Conservation (phyloP, 2,888 invertebrate genomes). For the Morpho deidamia region DNA sequence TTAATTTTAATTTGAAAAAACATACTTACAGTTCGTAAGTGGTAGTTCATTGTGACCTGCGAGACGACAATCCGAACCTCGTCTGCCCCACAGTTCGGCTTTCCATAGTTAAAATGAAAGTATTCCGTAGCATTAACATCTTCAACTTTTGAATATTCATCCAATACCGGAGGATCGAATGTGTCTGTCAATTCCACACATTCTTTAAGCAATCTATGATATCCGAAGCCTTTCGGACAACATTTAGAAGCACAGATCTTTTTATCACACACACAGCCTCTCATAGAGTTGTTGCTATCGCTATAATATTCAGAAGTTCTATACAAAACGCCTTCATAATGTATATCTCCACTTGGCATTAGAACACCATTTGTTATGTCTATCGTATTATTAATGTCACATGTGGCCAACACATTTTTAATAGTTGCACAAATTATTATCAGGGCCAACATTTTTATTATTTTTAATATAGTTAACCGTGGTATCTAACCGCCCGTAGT, state of each 20-base stretch:
- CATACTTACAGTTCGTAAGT: slow-evolving; percentile 15
- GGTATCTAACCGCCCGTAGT: neutral
- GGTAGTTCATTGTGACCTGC: neutral
- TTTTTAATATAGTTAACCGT: slow-evolving; percentile 6
- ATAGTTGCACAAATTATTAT: slow-evolving; percentile 27
- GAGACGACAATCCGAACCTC: slow-evolving; percentile 25
- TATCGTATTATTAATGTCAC: slow-evolving; percentile 30
- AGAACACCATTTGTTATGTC: slow-evolving; percentile 41
- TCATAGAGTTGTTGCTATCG: slow-evolving; percentile 29
- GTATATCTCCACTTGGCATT: slow-evolving; percentile 32
- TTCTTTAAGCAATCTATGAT: slow-evolving; percentile 21
- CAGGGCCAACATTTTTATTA: slow-evolving; percentile 23
- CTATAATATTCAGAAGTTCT: slow-evolving; percentile 37
- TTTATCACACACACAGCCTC: slow-evolving; percentile 42
- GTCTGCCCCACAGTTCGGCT: slow-evolving; percentile 35
- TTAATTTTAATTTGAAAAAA: too few species aligned
- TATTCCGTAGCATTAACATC: slow-evolving; percentile 31
- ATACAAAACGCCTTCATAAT: slow-evolving; percentile 35
- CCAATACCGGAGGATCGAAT: slow-evolving; percentile 45
- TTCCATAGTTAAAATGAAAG: slow-evolving; percentile 43
- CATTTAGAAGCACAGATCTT: slow-evolving; percentile 46
- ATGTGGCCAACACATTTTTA: slow-evolving; percentile 26
- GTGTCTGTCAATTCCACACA: slow-evolving; percentile 33
- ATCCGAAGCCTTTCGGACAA: slow-evolving; percentile 44
- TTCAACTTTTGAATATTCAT: slow-evolving; percentile 28